A percentile compares a stretch with the other conserved stretches of the same genome.
Evolutionary conservation across 2,888 invertebrate genomes (phyloP).

Genomic region (Drosophila macrothrix): DNA sequence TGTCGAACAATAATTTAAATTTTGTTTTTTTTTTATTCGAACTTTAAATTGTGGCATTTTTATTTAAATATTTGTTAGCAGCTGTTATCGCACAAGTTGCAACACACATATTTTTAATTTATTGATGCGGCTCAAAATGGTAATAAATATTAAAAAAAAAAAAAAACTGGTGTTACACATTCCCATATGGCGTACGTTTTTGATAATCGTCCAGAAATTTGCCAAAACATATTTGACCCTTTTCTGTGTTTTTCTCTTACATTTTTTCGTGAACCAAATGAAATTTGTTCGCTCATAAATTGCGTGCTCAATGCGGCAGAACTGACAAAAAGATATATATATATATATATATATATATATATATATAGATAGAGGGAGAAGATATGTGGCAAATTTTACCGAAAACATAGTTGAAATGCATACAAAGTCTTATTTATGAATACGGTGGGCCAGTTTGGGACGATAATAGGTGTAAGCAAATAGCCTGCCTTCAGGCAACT

Average conservation of each 20-base stretch:
- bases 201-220: conserved; percentile 77
- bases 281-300: conserved; percentile 67
- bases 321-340: conserved; percentile 45
- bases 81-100: conserved; percentile 66
- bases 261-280: conserved; percentile 41
- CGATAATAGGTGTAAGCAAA: conserved; percentile 3
- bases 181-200: conserved; percentile 53
- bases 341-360: no score
- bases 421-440: conserved; percentile 69
- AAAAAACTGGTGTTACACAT: conserved; percentile 42
- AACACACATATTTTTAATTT: conserved; percentile 72
- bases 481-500: not conserved
- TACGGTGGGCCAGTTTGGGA: conserved; percentile 16
- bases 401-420: conserved; percentile 34
- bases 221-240: conserved; percentile 71
- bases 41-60: conserved; percentile 52
- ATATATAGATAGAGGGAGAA: no score
- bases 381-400: not conserved
- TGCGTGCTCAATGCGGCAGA: conserved; percentile 76
- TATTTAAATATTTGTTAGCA: conserved; percentile 72
- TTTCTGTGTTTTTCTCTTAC: conserved; percentile 27
- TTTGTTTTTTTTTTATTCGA: conserved; percentile 14
- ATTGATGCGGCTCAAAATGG: conserved; percentile 44
- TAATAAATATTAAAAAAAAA: conserved; percentile 19
- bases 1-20: conserved; percentile 57